Conservation (phyloP, 2,797 vertebrate genomes). For the Danio kyathit region DNA sequence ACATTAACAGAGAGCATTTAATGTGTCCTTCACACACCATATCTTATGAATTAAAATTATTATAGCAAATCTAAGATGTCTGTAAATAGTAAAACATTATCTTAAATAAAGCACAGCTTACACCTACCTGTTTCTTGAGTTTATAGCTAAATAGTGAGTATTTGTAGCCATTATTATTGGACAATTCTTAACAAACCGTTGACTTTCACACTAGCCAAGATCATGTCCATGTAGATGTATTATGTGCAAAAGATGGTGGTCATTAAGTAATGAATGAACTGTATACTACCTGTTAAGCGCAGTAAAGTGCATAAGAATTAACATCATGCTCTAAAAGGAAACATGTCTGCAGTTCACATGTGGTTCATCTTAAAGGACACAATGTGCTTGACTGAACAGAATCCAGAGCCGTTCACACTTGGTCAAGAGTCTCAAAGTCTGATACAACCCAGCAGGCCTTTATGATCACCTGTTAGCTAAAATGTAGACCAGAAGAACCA, state of each 20-base stretch:
- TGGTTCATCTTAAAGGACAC: slow-evolving; percentile 71
- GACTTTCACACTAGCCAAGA: too few relatives aligned
- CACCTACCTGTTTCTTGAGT: too few relatives aligned
- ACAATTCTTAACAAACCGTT: too few relatives aligned
- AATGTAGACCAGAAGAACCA: slow-evolving; percentile 48
- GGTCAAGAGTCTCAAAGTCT: slow-evolving; percentile 46
- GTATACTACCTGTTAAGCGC: not conserved
- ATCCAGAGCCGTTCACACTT: slow-evolving; percentile 69
- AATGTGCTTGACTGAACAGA: slow-evolving; percentile 66
- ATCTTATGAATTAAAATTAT: too few relatives aligned
- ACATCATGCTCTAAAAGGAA: slow-evolving; percentile 64
- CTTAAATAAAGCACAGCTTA: too few relatives aligned
- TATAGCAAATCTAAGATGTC: too few relatives aligned
- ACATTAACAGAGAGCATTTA: too few relatives aligned
- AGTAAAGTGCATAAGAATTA: slow-evolving; percentile 49
- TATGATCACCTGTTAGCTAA: slow-evolving; percentile 44
- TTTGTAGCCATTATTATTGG: too few relatives aligned
- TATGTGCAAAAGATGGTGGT: not conserved
- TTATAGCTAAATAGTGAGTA: too few relatives aligned
- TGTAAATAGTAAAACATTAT: too few relatives aligned
- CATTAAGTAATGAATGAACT: not conserved
- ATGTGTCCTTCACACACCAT: too few relatives aligned
- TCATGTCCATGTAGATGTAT: not conserved
- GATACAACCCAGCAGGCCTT: slow-evolving; percentile 44
- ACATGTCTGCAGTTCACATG: slow-evolving; percentile 61